Evolutionary conservation across 1,140 invertebrate species (phyloP).

Genomic region (Archegozetes longisetosus): DNA sequence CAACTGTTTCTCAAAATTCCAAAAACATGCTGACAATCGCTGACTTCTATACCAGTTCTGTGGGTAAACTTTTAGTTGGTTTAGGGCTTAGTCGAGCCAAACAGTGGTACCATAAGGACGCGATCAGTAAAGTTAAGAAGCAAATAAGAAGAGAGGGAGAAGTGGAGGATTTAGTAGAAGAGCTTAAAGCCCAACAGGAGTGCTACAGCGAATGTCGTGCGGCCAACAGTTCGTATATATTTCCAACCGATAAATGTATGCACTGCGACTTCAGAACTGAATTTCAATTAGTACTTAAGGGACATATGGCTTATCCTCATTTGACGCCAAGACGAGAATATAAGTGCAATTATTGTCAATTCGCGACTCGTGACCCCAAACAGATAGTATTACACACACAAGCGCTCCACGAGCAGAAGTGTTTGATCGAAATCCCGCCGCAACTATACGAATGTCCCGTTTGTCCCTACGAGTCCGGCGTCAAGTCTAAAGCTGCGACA

Average conservation of each 20-base stretch:
- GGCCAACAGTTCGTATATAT: slow-evolving; percentile 59
- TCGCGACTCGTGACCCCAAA: slow-evolving; percentile 62
- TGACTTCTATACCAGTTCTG: slow-evolving; percentile 59
- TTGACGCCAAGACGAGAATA: slow-evolving; percentile 51
- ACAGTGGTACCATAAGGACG: slow-evolving; percentile 78
- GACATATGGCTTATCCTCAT: slow-evolving; percentile 81
- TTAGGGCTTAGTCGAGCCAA: slow-evolving; percentile 79
- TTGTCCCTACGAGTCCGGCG: slow-evolving; percentile 85
- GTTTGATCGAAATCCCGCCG: slow-evolving; percentile 61
- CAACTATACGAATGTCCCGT: slow-evolving; percentile 80
- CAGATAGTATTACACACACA: slow-evolving; percentile 85
- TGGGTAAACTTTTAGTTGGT: slow-evolving; percentile 81
- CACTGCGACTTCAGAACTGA: slow-evolving; percentile 85
- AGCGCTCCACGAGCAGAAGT: slow-evolving; percentile 62
- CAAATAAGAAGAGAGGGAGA: slow-evolving; percentile 39
- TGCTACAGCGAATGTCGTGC: slow-evolving; percentile 34
- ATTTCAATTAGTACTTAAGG: slow-evolving; percentile 62
- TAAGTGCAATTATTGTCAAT: slow-evolving; percentile 64
- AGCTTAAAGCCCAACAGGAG: slow-evolving; percentile 72
- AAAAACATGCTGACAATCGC: slow-evolving; percentile 16
- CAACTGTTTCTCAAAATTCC: slow-evolving; percentile 14
- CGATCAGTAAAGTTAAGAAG: slow-evolving; percentile 66
- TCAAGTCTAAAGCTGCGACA: slow-evolving; percentile 75
- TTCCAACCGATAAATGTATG: slow-evolving; percentile 64
- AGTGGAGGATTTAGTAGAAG: slow-evolving; percentile 52